Conservation (phyloP, 2,113 vertebrate species). For the Salvelinus fontinalis region DNA sequence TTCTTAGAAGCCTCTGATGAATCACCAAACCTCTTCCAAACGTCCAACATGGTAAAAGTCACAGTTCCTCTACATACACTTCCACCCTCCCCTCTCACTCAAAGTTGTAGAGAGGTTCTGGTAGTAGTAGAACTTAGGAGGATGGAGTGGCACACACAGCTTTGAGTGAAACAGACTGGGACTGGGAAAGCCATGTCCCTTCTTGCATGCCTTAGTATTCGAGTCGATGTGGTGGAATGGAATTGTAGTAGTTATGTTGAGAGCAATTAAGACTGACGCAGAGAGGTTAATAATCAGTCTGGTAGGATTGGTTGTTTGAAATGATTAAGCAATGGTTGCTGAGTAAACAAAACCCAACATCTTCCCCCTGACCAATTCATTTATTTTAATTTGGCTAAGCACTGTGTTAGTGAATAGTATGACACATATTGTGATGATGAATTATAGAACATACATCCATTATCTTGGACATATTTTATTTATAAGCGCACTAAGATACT, state of each 20-base stretch:
- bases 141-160: constrained; percentile 20
- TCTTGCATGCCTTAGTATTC: constrained; percentile 15
- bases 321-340: constrained; percentile 65
- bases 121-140: constrained; percentile 10
- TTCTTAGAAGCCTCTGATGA: constrained; percentile 63
- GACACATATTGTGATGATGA: constrained; percentile 73
- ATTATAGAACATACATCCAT: constrained; percentile 80
- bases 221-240: constrained; percentile 8
- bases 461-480: constrained; percentile 78
- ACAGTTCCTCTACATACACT: constrained; percentile 14
- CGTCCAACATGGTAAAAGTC: constrained; percentile 59
- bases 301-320: constrained; percentile 65
- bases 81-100: constrained; percentile 19
- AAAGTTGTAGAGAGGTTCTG: constrained; percentile 10
- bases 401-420: constrained; percentile 68
- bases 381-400: constrained; percentile 75
- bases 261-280: constrained; percentile 58
- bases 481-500: constrained; percentile 74
- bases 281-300: constrained; percentile 62
- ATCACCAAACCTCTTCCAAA: constrained; percentile 65
- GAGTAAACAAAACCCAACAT: constrained; percentile 63
- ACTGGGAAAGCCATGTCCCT: constrained; percentile 19
- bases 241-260: constrained; percentile 7
- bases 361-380: constrained; percentile 63
- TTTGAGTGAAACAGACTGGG: background rate